These are phyloP conservation scores for Cybosia mesomella DNA, from an alignment of 2,888 invertebrate genomes.

Conservation along the genomic window DNA sequence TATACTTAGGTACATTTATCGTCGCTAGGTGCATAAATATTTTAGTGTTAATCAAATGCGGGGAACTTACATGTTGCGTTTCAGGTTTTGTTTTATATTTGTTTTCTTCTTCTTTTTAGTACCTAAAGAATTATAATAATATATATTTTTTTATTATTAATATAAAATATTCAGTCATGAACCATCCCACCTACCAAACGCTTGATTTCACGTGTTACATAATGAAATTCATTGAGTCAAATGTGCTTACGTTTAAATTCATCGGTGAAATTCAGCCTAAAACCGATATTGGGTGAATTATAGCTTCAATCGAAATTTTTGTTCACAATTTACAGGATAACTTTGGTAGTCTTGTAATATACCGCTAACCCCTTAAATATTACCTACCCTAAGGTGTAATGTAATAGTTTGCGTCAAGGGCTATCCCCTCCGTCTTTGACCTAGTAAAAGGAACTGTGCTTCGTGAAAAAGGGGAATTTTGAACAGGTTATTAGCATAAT, in stretches of 20 bases:
- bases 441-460: constrained; percentile 43
- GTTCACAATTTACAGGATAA: not conserved
- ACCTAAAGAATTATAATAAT: no score
- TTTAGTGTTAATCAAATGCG: no score
- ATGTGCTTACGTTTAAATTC: no score
- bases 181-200: no score
- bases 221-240: not conserved
- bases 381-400: not conserved
- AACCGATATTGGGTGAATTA: not conserved
- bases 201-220: no score
- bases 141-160: no score
- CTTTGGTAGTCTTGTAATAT: not conserved
- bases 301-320: not conserved
- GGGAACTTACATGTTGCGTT: no score
- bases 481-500: constrained; percentile 46
- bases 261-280: not conserved
- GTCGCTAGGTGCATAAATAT: no score
- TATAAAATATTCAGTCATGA: no score
- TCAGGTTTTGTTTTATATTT: not conserved
- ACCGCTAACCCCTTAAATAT: constrained; percentile 23
- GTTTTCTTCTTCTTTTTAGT: not conserved
- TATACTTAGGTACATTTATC: no score
- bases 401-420: constrained; percentile 46
- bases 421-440: constrained; percentile 31
- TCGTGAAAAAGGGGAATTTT: constrained; percentile 18